Evolutionary conservation across 2,797 vertebrate genomes (phyloP).

Genomic region (Acipenser oxyrinchus): DNA sequence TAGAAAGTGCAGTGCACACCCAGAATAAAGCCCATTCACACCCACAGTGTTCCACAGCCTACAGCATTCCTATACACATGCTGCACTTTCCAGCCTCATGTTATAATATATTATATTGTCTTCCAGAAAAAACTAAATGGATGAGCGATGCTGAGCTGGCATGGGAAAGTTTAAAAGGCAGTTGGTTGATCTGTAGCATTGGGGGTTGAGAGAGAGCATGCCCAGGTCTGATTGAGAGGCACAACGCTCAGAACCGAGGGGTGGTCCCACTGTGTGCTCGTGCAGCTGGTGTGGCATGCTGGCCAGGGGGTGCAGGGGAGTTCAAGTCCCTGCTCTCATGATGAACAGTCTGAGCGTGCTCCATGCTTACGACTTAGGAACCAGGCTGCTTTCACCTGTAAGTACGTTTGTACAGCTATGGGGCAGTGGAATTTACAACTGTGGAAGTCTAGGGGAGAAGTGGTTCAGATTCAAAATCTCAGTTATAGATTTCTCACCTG

Average conservation of each 20-base stretch:
- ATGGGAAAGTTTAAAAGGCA: neutral
- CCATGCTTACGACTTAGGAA: slow-evolving; percentile 8
- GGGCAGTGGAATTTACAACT: too few species aligned
- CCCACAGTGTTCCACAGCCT: slow-evolving; percentile 43
- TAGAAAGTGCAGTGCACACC: slow-evolving; percentile 52
- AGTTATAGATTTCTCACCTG: too few species aligned
- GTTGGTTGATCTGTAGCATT: neutral
- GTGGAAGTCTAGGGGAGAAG: neutral
- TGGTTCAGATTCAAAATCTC: too few species aligned
- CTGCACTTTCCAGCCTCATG: slow-evolving; percentile 20
- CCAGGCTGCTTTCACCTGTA: slow-evolving; percentile 16
- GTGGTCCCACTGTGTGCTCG: slow-evolving; percentile 16
- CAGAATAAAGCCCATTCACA: slow-evolving; percentile 61
- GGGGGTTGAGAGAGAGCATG: neutral
- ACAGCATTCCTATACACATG: slow-evolving; percentile 20
- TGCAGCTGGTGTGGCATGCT: neutral
- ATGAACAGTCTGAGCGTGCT: slow-evolving; percentile 15
- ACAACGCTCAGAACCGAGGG: neutral
- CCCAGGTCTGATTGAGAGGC: neutral
- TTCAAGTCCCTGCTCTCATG: neutral
- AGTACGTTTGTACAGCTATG: slow-evolving; percentile 10
- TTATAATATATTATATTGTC: slow-evolving; percentile 20
- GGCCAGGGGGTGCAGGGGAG: neutral
- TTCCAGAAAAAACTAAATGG: slow-evolving; percentile 22
- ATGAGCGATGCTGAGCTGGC: slow-evolving; percentile 10